Conservation (phyloP, 2,797 vertebrate species). For the Buphagus erythrorhynchus region DNA sequence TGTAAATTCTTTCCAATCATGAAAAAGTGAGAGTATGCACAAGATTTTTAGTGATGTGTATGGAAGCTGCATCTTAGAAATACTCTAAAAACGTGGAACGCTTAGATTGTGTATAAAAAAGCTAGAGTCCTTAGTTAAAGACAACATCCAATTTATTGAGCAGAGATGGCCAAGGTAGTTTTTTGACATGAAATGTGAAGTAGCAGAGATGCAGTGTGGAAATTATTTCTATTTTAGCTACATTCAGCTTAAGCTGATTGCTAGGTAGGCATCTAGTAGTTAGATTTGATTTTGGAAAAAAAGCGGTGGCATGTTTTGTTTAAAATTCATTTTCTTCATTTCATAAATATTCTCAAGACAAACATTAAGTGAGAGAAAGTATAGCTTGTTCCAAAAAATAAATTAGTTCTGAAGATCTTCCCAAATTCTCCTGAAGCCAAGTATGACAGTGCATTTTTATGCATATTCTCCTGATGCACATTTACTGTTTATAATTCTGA, state of each 20-base stretch:
- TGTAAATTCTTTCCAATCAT: neutral
- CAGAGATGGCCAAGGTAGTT: neutral
- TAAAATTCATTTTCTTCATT: neutral
- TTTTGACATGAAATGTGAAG: neutral
- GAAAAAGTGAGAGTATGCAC: neutral
- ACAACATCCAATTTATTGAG: neutral
- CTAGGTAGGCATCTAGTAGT: neutral
- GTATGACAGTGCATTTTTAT: constrained; percentile 6
- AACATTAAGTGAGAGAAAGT: neutral
- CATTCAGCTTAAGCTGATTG: neutral
- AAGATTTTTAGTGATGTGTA: neutral
- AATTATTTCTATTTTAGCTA: neutral
- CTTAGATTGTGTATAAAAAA: neutral
- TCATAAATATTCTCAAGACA: constrained; percentile 21
- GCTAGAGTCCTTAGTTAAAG: neutral
- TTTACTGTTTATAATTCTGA: neutral
- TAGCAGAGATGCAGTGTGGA: neutral
- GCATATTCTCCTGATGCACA: neutral
- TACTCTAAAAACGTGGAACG: neutral
- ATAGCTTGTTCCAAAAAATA: constrained; percentile 10
- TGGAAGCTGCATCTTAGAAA: neutral
- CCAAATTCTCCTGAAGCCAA: constrained; percentile 1
- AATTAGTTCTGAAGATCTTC: constrained; percentile 19
- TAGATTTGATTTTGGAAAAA: neutral
- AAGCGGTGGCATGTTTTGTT: neutral